Evolutionary conservation across 2,797 vertebrate genomes (phyloP).

Genomic region (Lerista edwardsae): DNA sequence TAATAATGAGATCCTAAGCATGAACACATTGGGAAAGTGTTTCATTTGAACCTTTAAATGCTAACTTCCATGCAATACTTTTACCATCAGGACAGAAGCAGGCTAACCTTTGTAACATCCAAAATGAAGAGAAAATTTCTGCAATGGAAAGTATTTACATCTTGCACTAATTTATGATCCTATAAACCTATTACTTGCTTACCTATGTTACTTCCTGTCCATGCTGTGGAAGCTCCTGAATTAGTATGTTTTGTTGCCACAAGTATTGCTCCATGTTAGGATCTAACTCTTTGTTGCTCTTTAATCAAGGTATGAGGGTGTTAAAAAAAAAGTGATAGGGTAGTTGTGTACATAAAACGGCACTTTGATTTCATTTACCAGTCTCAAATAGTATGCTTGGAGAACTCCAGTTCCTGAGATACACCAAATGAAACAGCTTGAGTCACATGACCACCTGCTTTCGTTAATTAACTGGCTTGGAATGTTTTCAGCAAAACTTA

Average conservation of each 20-base stretch:
- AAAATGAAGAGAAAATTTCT: too few relatives aligned
- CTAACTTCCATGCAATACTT: background rate
- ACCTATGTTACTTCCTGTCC: background rate
- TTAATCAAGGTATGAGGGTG: background rate
- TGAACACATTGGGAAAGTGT: too few relatives aligned
- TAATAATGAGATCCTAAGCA: background rate
- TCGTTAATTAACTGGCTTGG: conserved; percentile 39
- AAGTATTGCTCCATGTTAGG: background rate
- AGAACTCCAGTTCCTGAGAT: background rate
- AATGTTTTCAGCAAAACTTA: conserved; percentile 51
- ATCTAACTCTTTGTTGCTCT: too few relatives aligned
- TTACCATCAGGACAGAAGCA: background rate
- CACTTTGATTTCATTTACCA: background rate
- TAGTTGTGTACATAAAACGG: background rate
- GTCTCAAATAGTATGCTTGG: conserved; percentile 9
- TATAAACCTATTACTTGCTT: too few relatives aligned
- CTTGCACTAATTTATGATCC: background rate
- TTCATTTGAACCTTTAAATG: background rate
- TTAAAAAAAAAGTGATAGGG: background rate
- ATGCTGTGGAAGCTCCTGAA: background rate
- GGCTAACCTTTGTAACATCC: too few relatives aligned
- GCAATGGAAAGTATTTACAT: too few relatives aligned
- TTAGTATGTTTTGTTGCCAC: background rate
- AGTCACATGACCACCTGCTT: conserved; percentile 28
- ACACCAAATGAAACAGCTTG: conserved; percentile 1